A percentile compares a stretch with the other conserved stretches of the same genome.
phyloP scores from a whole-genome alignment of 2,888 invertebrate genomes.

The Melanargia galathea region DNA sequence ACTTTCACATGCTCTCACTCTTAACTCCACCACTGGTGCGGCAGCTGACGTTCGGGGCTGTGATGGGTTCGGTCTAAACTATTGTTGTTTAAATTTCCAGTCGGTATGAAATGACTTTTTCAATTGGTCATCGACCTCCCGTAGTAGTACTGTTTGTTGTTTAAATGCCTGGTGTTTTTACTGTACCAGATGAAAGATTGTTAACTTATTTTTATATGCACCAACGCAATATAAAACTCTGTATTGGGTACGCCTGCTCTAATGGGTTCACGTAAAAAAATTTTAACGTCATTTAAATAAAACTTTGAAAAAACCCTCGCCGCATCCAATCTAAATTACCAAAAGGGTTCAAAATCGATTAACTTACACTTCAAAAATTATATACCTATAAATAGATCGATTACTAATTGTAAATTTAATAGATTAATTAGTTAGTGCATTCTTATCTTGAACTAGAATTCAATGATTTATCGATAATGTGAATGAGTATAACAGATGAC shows the following conservation, averaged over 20 bases:
- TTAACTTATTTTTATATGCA: neutral
- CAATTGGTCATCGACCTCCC: too few species aligned
- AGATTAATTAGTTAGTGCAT: neutral
- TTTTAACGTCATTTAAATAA: neutral
- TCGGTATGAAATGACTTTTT: too few species aligned
- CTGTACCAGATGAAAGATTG: too few species aligned
- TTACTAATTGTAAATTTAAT: neutral
- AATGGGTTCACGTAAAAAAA: too few species aligned
- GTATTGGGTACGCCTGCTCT: too few species aligned
- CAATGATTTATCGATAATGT: neutral
- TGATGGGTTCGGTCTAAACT: too few species aligned
- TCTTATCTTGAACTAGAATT: conserved; percentile 5
- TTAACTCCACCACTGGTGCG: too few species aligned
- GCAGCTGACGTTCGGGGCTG: too few species aligned
- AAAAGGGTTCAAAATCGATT: neutral
- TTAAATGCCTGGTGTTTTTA: too few species aligned
- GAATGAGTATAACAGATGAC: neutral
- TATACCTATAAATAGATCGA: conserved; percentile 1
- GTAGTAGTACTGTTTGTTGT: too few species aligned
- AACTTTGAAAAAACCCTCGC: neutral
- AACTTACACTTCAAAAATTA: neutral
- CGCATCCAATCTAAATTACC: neutral
- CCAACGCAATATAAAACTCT: neutral
- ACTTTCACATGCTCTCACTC: too few species aligned
- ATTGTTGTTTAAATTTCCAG: too few species aligned